Conservation (phyloP, 1,140 invertebrate species). For the Euura saliciscinereae region DNA sequence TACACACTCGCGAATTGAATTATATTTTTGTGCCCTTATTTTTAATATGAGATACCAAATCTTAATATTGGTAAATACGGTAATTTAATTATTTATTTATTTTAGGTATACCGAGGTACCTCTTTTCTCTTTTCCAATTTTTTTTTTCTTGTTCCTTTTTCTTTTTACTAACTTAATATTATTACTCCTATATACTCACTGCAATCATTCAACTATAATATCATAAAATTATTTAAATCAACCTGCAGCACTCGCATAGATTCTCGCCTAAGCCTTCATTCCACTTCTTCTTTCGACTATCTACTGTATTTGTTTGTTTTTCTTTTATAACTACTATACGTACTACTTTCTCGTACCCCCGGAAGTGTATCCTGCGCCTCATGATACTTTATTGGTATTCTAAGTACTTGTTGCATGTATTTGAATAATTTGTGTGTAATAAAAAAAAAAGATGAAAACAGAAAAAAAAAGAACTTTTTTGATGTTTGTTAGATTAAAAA, state of each 20-base stretch:
- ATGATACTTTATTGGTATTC: not conserved
- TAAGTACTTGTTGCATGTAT: not conserved
- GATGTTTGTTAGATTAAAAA: not conserved
- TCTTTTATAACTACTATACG: conserved; percentile 15
- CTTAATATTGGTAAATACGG: no score
- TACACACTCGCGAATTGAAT: no score
- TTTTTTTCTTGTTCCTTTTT: not conserved
- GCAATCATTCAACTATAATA: no score
- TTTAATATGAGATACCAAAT: no score
- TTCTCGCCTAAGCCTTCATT: no score
- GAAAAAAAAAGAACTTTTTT: not conserved
- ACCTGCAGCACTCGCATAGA: no score
- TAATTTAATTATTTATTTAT: no score
- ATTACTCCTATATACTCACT: no score
- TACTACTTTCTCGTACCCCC: not conserved
- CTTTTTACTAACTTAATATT: not conserved
- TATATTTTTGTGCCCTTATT: no score
- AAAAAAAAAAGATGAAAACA: not conserved
- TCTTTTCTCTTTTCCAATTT: no score
- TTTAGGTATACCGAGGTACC: no score
- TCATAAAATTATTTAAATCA: no score
- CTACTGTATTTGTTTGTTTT: conserved; percentile 8
- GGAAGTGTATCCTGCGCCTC: not conserved
- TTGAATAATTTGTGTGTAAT: not conserved
- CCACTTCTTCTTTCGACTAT: conserved; percentile 1